These are phyloP conservation scores for Ptychadena robeensis DNA, from an alignment of 2,797 vertebrate genomes.

Conservation along the genomic window DNA sequence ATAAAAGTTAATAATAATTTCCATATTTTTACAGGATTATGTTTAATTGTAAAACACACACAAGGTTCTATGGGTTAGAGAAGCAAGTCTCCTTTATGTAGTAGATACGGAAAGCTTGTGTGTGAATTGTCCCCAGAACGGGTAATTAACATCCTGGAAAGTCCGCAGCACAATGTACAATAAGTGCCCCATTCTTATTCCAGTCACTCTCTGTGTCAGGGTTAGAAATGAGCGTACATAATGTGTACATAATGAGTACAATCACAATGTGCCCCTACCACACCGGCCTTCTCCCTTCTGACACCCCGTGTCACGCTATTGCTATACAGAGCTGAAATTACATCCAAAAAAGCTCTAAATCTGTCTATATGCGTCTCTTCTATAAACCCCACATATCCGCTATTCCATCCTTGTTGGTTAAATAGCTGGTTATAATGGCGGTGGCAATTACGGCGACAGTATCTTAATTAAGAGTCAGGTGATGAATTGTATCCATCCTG, in stretches of 20 bases:
- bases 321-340: neutral
- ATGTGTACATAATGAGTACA: slow-evolving; percentile 18
- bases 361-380: neutral
- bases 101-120: neutral
- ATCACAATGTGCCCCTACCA: slow-evolving; percentile 18
- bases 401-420: neutral
- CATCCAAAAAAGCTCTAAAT: neutral
- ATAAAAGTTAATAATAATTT: no score
- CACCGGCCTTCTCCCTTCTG: slow-evolving; percentile 21
- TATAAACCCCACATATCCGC: neutral
- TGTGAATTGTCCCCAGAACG: slow-evolving; percentile 4
- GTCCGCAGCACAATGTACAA: slow-evolving; percentile 5
- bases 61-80: neutral
- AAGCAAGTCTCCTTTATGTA: neutral
- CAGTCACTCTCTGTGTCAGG: slow-evolving; percentile 21
- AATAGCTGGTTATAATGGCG: neutral
- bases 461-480: no score
- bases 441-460: neutral
- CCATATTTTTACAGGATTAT: no score
- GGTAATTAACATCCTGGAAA: slow-evolving; percentile 18
- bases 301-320: slow-evolving; percentile 19
- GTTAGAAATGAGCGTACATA: slow-evolving; percentile 30
- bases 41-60: no score
- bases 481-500: neutral
- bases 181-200: slow-evolving; percentile 44